phyloP scores from a whole-genome alignment of 2,888 invertebrate genomes.

The Colostygia pectinataria region DNA sequence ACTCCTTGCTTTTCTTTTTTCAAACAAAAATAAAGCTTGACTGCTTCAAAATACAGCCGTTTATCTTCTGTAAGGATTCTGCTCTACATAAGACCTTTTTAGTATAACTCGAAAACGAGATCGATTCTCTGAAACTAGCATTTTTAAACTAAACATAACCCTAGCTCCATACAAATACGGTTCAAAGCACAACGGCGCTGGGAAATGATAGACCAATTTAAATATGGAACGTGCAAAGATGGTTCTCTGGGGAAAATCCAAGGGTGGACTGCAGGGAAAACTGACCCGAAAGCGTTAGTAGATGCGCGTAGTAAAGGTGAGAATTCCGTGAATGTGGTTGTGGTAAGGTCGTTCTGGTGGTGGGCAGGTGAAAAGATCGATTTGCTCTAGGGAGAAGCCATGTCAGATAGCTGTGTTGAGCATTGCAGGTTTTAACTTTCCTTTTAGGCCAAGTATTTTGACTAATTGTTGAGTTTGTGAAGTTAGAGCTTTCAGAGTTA shows the following conservation, averaged over 20 bases:
- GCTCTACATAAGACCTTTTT: conserved; percentile 48
- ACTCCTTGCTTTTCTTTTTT: conserved; percentile 50
- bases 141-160: conserved; percentile 34
- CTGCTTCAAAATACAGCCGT: conserved; percentile 31
- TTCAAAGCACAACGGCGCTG: conserved; percentile 34
- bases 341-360: conserved; percentile 49
- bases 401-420: conserved; percentile 47
- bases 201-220: conserved; percentile 72
- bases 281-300: conserved; percentile 29
- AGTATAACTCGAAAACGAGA: conserved; percentile 54
- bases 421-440: conserved; percentile 24
- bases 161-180: conserved; percentile 28
- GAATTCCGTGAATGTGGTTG: conserved; percentile 38
- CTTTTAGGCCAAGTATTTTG: no score
- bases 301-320: conserved; percentile 29
- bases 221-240: conserved; percentile 77
- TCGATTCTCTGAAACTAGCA: conserved; percentile 73
- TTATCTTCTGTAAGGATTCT: conserved; percentile 32
- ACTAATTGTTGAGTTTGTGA: no score
- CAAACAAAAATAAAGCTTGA: conserved; percentile 39
- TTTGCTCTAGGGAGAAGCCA: conserved; percentile 73
- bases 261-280: conserved; percentile 44
- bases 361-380: conserved; percentile 61
- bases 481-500: no score
- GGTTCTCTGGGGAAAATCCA: conserved; percentile 80